Percentiles rank a stretch among this genome's conserved stretches.
Conservation (phyloP, 2,888 invertebrate species). For the Orthosia gothica region DNA sequence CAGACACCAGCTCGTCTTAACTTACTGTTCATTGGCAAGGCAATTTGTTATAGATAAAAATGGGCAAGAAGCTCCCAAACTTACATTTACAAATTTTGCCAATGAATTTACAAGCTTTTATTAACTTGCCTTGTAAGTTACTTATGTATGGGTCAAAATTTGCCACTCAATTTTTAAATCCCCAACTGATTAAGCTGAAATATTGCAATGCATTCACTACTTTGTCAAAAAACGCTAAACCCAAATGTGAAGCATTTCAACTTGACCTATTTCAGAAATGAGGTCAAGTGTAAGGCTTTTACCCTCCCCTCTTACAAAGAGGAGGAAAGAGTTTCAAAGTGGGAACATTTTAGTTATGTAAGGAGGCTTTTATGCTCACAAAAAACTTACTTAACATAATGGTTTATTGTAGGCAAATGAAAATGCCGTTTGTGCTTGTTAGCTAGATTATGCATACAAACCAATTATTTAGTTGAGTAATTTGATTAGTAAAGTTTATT, state of each 20-base stretch:
- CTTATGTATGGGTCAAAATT: too few species aligned
- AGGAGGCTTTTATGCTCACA: background rate
- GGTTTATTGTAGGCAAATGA: background rate
- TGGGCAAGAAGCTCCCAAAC: too few species aligned
- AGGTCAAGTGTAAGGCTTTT: background rate
- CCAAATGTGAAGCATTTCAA: background rate
- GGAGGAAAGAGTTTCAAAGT: background rate
- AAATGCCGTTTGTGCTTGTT: background rate
- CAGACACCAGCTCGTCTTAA: too few species aligned
- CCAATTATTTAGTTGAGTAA: background rate
- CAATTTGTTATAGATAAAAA: too few species aligned
- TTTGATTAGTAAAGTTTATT: background rate
- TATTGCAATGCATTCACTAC: background rate
- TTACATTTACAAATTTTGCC: too few species aligned
- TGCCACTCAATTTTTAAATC: too few species aligned
- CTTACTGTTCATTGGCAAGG: too few species aligned
- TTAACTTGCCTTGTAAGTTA: too few species aligned
- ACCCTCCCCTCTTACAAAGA: background rate
- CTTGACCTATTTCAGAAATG: slow-evolving; percentile 16
- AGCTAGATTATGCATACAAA: background rate
- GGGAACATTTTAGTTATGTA: background rate
- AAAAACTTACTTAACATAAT: background rate
- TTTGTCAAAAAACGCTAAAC: background rate
- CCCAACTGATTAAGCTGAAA: too few species aligned
- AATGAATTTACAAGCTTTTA: too few species aligned